Conservation (phyloP, 2,797 vertebrate species). For the Trichosurus vulpecula region DNA sequence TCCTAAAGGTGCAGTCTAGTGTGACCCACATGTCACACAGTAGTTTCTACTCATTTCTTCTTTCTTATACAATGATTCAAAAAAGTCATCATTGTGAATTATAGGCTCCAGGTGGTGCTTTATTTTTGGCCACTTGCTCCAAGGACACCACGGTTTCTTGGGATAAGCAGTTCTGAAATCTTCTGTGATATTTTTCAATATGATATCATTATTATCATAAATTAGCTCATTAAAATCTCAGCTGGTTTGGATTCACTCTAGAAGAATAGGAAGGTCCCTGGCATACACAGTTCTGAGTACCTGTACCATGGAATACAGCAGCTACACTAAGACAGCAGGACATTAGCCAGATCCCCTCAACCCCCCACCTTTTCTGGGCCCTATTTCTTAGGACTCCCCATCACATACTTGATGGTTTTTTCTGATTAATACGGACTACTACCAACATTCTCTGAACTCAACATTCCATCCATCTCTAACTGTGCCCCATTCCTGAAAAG, state of each 20-base stretch:
- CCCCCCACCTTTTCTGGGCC: background rate
- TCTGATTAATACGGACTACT: background rate
- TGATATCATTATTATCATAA: background rate
- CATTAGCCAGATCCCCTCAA: background rate
- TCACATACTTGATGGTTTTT: background rate
- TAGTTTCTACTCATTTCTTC: constrained; percentile 93
- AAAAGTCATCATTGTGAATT: constrained; percentile 89
- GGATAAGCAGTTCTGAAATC: background rate
- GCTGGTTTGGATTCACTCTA: too few relatives aligned
- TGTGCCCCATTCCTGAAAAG: background rate
- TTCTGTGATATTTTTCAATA: background rate
- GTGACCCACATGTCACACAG: constrained; percentile 91
- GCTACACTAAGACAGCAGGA: background rate
- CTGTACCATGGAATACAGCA: background rate
- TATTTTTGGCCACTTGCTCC: constrained; percentile 70
- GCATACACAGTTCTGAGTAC: background rate
- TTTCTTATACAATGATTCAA: constrained; percentile 92
- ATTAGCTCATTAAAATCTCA: background rate
- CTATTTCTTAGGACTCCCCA: background rate
- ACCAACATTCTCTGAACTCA: background rate
- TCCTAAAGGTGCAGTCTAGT: constrained; percentile 89
- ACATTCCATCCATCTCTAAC: background rate
- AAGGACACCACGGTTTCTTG: background rate
- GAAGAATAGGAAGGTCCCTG: background rate
- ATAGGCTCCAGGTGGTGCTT: constrained; percentile 86